Evolutionary conservation across 2,797 vertebrate species (phyloP).

Genomic region (Xiphophorus birchmanni): DNA sequence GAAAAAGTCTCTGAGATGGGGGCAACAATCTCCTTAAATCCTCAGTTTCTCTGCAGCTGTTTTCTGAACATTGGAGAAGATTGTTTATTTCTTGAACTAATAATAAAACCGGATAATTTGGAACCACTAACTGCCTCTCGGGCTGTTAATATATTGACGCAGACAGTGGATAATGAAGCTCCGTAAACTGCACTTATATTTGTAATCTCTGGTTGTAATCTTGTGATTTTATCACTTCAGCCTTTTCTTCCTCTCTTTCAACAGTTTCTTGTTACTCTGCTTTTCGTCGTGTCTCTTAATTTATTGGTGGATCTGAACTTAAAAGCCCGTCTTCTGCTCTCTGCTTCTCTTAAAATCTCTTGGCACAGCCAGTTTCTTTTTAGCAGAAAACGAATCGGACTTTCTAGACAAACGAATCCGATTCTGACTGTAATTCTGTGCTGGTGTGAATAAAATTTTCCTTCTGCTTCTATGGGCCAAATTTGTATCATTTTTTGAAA

Average conservation of each 20-base stretch:
- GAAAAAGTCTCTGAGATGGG: constrained; percentile 1
- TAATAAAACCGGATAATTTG: too few species aligned
- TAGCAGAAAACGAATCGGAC: not conserved
- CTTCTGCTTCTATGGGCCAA: too few species aligned
- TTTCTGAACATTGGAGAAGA: not conserved
- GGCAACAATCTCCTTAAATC: not conserved
- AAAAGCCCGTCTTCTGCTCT: not conserved
- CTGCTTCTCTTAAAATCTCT: not conserved
- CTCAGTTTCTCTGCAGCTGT: not conserved
- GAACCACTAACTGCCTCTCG: not conserved
- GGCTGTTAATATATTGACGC: not conserved
- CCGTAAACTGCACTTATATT: not conserved
- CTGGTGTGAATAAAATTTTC: too few species aligned
- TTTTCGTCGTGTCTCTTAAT: not conserved
- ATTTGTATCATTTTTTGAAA: too few species aligned
- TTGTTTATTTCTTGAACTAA: not conserved
- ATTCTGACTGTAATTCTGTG: too few species aligned
- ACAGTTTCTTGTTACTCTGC: not conserved
- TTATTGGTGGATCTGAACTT: not conserved
- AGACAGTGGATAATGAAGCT: not conserved
- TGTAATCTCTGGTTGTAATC: not conserved
- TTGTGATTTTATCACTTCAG: not conserved
- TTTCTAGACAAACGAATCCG: too few species aligned
- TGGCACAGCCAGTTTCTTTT: not conserved
- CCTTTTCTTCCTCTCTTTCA: not conserved